A percentile compares a stretch with the other conserved stretches of the same genome.
Evolutionary conservation across 2,113 vertebrate genomes (phyloP).

Genomic region (Bombycilla garrulus): DNA sequence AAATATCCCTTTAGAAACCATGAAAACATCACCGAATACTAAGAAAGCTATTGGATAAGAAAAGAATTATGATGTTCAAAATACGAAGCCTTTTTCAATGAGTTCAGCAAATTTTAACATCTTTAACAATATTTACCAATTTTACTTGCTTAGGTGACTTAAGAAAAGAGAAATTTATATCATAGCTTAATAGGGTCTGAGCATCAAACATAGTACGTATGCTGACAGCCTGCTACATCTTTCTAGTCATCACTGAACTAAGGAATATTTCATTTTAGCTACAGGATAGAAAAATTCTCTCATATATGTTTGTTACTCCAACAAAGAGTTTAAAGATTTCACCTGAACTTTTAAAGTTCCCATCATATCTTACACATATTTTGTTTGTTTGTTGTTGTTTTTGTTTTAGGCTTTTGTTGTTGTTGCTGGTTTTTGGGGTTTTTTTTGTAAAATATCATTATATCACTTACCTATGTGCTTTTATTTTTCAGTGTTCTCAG

Average conservation of each 20-base stretch:
- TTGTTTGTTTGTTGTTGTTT: too few species aligned
- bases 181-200: not conserved
- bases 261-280: not conserved
- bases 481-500: not conserved
- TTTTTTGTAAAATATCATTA: not conserved
- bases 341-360: not conserved
- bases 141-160: not conserved
- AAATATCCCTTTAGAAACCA: not conserved
- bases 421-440: too few species aligned
- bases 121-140: not conserved
- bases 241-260: not conserved
- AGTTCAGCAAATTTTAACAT: not conserved
- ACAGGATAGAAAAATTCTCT: not conserved
- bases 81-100: not conserved
- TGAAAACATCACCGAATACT: not conserved
- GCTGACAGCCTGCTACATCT: not conserved
- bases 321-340: not conserved
- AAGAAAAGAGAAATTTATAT: not conserved
- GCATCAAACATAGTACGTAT: not conserved
- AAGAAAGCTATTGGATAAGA: not conserved
- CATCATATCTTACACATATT: accelerated
- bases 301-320: not conserved
- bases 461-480: not conserved
- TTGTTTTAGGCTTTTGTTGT: too few species aligned
- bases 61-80: not conserved